These are phyloP conservation scores for Dipodomys spectabilis DNA, from an alignment of 2,113 vertebrate genomes.

Conservation along the genomic window DNA sequence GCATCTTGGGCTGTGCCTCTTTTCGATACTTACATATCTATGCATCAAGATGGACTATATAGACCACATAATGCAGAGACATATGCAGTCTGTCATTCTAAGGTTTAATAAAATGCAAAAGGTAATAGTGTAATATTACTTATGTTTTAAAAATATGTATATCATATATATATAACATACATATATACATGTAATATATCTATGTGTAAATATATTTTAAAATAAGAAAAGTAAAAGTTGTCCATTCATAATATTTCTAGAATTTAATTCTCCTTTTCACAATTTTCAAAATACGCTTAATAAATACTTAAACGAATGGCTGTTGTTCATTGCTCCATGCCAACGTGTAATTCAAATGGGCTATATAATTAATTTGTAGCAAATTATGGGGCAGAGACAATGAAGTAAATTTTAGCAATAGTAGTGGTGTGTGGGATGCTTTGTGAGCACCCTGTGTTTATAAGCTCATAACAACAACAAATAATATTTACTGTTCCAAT, in stretches of 20 bases:
- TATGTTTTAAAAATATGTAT: too few species aligned
- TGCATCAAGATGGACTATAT: too few species aligned
- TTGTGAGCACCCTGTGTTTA: conserved; percentile 17
- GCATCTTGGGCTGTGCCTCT: not conserved
- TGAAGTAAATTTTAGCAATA: conserved; percentile 53
- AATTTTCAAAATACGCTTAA: conserved; percentile 36
- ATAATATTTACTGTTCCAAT: conserved; percentile 31
- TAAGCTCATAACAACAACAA: conserved; percentile 29
- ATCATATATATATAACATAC: not conserved
- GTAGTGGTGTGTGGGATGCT: not conserved
- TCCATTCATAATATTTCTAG: not conserved
- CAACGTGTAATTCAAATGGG: not conserved
- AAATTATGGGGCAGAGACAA: conserved; percentile 34
- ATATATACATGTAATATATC: not conserved
- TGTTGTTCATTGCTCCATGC: not conserved
- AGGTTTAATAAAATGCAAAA: too few species aligned
- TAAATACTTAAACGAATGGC: conserved; percentile 12
- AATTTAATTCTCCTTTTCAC: conserved; percentile 24
- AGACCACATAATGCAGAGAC: too few species aligned
- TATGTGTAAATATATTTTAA: not conserved
- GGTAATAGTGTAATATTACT: too few species aligned
- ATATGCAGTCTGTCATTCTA: too few species aligned
- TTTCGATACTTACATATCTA: not conserved
- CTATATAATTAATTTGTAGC: conserved; percentile 53
- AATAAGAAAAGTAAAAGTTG: not conserved